Evolutionary conservation across 2,888 invertebrate species (phyloP).

Genomic region (Branchipolynoe longqiensis): DNA sequence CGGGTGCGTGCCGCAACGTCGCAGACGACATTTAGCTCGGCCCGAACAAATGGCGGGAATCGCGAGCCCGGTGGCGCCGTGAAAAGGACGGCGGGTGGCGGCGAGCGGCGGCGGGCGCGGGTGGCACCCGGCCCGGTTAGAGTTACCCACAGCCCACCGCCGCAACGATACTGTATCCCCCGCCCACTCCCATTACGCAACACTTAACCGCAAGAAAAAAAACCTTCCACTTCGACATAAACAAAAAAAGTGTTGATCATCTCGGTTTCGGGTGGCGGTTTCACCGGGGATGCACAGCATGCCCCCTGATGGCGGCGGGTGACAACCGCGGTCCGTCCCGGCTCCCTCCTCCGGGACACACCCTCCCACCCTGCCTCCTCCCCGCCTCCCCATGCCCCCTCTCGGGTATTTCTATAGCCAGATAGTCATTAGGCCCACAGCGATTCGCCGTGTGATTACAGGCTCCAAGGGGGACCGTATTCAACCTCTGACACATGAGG

Average conservation of each 20-base stretch:
- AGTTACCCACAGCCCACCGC: slow-evolving; percentile 2
- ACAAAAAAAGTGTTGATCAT: slow-evolving; percentile 47
- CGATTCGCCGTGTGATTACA: slow-evolving; percentile 36
- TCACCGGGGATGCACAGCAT: neutral
- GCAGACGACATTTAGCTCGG: slow-evolving; percentile 23
- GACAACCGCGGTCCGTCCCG: too few species aligned
- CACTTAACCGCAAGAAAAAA: slow-evolving; percentile 25
- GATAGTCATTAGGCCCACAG: slow-evolving; percentile 18
- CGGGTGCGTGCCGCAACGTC: neutral
- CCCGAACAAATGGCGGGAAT: neutral
- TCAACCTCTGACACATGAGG: slow-evolving; percentile 9
- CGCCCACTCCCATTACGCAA: slow-evolving; percentile 47
- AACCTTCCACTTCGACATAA: slow-evolving; percentile 16
- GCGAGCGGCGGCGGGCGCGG: neutral
- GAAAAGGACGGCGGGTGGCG: slow-evolving; percentile 25
- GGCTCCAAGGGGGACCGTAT: slow-evolving; percentile 17
- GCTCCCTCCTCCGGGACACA: neutral
- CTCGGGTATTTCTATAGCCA: neutral
- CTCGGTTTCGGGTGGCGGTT: slow-evolving; percentile 32
- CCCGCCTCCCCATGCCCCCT: neutral
- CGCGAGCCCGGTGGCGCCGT: neutral
- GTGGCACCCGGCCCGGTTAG: neutral
- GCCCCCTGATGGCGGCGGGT: neutral
- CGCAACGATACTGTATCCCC: slow-evolving; percentile 31
- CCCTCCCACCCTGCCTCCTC: neutral